Evolutionary conservation across 2,888 invertebrate species (phyloP), one percentile per base, ranked within the genome.

Genomic region (Cyclophora albipunctata): DNA sequence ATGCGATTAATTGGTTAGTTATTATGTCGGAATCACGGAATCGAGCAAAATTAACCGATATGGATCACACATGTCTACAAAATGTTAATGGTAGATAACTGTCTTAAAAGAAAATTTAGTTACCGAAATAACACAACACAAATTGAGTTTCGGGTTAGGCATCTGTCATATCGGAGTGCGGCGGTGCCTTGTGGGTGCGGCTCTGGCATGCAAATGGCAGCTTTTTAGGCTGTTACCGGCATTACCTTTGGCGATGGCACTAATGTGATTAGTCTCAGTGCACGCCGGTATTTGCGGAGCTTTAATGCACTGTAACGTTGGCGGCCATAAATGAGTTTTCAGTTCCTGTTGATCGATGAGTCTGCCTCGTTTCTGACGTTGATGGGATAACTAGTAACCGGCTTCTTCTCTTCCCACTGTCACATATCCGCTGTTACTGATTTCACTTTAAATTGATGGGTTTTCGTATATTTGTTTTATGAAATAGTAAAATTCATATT

Each of bases 241-340:
- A 75, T 75, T 81, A 78, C 81, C 76, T 78, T 75, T 76, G 75
- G 66, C 74, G 59, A 71, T 67, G 69, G 72, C 63, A 68, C 77
- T 85, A 82, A 85, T 81, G 74, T 81, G 82, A 83, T 84, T 84
- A 84, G 79, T 74, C 77, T 75, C 73, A 46, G 49, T 73, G 69
- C 67, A 66, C 67, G 69, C 67, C 71, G 67, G 70, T 73, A 75
- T 78, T 78, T 75, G 75, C 70, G 60, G 69, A 69, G 78, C 75
- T 80, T 75, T 75, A 73, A 75, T 76, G 74, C 74, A 69, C 45
- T 48, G 52, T 37, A 37, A 37, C 34, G 43, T 33, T 20, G 20
- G 34, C 43, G 45, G 52, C 52, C 49, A 51, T 58, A 57, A 59
- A 59, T 57, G 59, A 51, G 57, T 58, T 58, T 58, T 53, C 55